Evolutionary conservation across 2,888 invertebrate species (phyloP).

Genomic region (Cantharis lateralis): DNA sequence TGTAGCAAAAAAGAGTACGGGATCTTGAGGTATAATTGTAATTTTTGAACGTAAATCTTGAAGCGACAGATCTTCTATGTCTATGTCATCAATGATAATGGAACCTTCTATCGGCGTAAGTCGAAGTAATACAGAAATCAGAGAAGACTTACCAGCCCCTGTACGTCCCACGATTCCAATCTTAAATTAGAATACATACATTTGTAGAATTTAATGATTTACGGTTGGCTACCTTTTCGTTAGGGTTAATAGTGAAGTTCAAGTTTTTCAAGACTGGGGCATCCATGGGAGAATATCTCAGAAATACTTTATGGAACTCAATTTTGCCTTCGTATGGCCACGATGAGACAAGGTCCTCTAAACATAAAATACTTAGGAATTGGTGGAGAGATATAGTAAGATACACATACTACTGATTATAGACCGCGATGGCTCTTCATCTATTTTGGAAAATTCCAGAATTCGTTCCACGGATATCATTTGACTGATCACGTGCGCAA

Average conservation of each 20-base stretch:
- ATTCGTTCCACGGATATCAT: too few species aligned
- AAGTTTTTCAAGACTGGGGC: slow-evolving; percentile 71
- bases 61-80: slow-evolving; percentile 63
- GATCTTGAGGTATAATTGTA: slow-evolving; percentile 78
- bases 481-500: too few species aligned
- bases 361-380: background rate
- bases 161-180: slow-evolving; percentile 83
- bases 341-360: background rate
- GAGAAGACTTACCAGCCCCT: slow-evolving; percentile 82
- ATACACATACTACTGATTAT: too few species aligned
- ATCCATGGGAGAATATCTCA: slow-evolving; percentile 65
- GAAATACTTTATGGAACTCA: slow-evolving; percentile 62
- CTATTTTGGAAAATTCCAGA: too few species aligned
- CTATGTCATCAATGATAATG: slow-evolving; percentile 70
- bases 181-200: slow-evolving; percentile 50
- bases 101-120: slow-evolving; percentile 66
- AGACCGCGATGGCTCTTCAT: too few species aligned
- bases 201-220: background rate
- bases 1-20: slow-evolving; percentile 74
- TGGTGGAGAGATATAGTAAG: too few species aligned
- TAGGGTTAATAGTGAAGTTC: slow-evolving; percentile 64
- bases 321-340: slow-evolving; percentile 67
- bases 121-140: slow-evolving; percentile 64
- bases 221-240: slow-evolving; percentile 63
- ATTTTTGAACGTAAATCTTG: slow-evolving; percentile 67